Base-by-base conservation (phyloP, 1,140 invertebrate genomes). In the Pseudomyrmex pallidus region DNA sequence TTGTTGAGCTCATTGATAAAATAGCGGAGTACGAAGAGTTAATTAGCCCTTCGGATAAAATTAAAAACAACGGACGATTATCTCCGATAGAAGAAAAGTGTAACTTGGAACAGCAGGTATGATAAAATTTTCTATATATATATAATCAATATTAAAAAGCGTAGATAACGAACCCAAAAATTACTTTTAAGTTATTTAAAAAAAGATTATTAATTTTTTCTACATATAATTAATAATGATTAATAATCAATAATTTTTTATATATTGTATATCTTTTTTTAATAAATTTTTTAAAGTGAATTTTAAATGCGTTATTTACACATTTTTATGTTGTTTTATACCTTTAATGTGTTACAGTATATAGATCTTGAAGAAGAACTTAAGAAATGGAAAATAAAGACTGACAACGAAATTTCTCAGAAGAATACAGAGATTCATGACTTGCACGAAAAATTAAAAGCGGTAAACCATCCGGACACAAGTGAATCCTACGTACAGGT, bases 21-120 rank as follows among this genome's bases (percentile, higher is more conserved):
- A 97, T 98, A 87, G 95, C 95, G 22, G 97, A 98, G 87, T 98
- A 97, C 86, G 97, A 97, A 91, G 96, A 97, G 82, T 96, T 97
- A 91, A 97, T 97, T 91, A 92, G 91, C 74, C 83, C 88, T 2
- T 70, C 88, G n/a, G 93, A 94, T 46, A 95, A 95, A 86, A 87
- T 89, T 3, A 94, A 95, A 68, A 94, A 90, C 68, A 87, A 92
- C 66, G 92, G 95, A 44, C 93, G 95, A 15, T 93, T 98, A 62
- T 96, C 96, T 10, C 96, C 97, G 1, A 98, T 98, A 84, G 96
- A 97, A 87, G 97, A 98, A 92, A 96, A 95, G 74, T 95, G 95
- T 66, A 95, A 95, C 87, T 93, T 98, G 35, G 97, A 98, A 92
- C 96, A 96, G 88, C 95, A 96, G 90, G 94, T 95, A 85, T 91